Evolutionary conservation across 2,113 vertebrate species (phyloP).

Genomic region (Montifringilla adamsi): DNA sequence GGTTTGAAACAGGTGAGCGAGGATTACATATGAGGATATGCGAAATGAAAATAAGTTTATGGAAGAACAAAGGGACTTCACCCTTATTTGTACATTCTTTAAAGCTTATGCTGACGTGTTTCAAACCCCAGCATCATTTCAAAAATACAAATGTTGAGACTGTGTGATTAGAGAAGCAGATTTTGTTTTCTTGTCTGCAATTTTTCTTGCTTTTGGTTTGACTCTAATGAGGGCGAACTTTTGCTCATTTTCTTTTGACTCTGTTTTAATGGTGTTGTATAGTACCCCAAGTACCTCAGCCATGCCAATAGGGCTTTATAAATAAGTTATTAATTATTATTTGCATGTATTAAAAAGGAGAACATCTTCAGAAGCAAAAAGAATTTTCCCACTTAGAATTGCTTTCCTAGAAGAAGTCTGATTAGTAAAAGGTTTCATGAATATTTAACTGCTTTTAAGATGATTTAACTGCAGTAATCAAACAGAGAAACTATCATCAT

Average conservation of each 20-base stretch:
- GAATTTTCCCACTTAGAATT: constrained; percentile 20
- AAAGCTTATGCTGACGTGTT: background rate
- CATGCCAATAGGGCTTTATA: background rate
- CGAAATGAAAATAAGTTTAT: background rate
- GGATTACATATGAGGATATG: background rate
- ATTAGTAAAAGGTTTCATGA: constrained; percentile 45
- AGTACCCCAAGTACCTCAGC: constrained; percentile 14
- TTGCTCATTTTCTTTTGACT: constrained; percentile 33
- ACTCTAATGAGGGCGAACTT: constrained; percentile 50
- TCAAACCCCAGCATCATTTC: background rate
- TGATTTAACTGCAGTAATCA: constrained; percentile 26
- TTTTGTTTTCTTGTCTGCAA: background rate
- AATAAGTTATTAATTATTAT: constrained; percentile 55
- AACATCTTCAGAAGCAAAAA: constrained; percentile 36
- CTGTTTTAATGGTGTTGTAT: constrained; percentile 23
- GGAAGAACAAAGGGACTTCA: background rate
- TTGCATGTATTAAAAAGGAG: background rate
- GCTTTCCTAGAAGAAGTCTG: constrained; percentile 9
- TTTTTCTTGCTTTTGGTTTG: background rate
- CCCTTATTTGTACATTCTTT: background rate
- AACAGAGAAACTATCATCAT: background rate
- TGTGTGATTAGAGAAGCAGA: background rate
- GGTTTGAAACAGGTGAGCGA: background rate
- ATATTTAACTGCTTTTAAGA: constrained; percentile 53
- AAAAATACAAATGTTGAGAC: background rate